A percentile compares a stretch with the other conserved stretches of the same genome.
Evolutionary conservation across 2,113 vertebrate genomes (phyloP).

Genomic region (Chascanopsetta lugubris): DNA sequence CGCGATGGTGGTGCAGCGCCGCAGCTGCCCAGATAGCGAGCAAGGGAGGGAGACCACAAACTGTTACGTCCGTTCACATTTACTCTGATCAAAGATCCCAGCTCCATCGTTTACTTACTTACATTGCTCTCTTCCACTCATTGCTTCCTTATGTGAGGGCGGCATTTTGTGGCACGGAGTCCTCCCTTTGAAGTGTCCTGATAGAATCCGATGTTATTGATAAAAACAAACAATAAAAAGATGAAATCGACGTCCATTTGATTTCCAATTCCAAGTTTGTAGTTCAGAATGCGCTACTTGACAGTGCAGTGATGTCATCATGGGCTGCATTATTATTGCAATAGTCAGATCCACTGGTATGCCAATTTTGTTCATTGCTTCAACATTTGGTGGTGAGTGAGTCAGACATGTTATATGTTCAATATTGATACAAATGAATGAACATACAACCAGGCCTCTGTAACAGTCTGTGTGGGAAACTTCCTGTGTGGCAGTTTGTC

Average conservation of each 20-base stretch:
- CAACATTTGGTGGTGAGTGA: no score
- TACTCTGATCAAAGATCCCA: slow-evolving; percentile 70
- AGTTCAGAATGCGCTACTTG: background rate
- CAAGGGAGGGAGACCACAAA: slow-evolving; percentile 64
- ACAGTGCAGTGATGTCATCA: background rate
- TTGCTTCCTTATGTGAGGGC: slow-evolving; percentile 70
- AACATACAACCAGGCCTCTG: background rate
- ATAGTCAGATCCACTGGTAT: no score
- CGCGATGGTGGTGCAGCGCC: slow-evolving; percentile 34
- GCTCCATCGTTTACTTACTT: slow-evolving; percentile 57
- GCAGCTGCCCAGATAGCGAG: slow-evolving; percentile 63
- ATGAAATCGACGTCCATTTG: slow-evolving; percentile 40
- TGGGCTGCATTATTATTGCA: background rate
- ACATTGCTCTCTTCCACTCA: slow-evolving; percentile 50
- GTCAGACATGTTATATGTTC: no score
- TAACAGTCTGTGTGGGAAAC: background rate
- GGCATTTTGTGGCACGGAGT: slow-evolving; percentile 54
- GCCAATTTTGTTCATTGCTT: no score
- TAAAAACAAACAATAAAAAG: slow-evolving; percentile 56
- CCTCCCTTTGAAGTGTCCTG: slow-evolving; percentile 61
- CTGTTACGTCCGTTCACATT: slow-evolving; percentile 70
- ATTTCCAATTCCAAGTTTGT: slow-evolving; percentile 23
- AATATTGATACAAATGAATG: no score
- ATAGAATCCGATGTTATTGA: slow-evolving; percentile 49
- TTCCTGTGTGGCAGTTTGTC: no score